Base-by-base conservation (phyloP, 2,113 vertebrate genomes). In the Bambusicola thoracicus region DNA sequence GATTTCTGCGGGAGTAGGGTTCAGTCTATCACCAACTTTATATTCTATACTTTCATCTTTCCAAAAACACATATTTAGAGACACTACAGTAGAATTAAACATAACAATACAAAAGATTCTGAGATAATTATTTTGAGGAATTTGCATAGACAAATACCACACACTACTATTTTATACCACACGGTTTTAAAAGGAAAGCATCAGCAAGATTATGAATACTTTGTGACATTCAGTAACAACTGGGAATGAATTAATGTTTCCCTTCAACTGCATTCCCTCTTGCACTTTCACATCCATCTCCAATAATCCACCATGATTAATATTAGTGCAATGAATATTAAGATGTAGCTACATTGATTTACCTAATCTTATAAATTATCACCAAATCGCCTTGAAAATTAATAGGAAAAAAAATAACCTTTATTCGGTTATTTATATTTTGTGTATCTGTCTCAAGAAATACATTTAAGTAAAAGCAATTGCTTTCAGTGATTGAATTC, bases 1-100 rank as follows among this genome's bases (percentile, higher is more conserved):
- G 89, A 94, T 94, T 95, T 94, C 93, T 94, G 61, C 87, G 89
- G 89, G 89, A 96, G 82, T 66, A 46, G 32, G 27, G 51, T 70
- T 67, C 8, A 46, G 30, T 43, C 69, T 70, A 79, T 73, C 40
- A 84, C 13, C 41, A 85, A 51, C 49, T 87, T 87, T 69, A 89
- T 30, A 73, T 24, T 69, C 9, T 49, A 7, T 22, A 68, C 81
- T 95, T 96, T 90, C 89, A 96, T 91, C 89, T 91, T 92, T 56
- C 51, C 29, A 68, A 46, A 85, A 86, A 66, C 14, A 63, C 14
- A 85, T 13, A 78, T 75, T 74, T 80, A 55, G 68, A 41, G 63
- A 66, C 41, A 49, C 38, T 69, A 34, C 34, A 55, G 17, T 61
- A 27, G 91, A 69, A 88, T 59, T 34, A 74, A 74, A 74, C 61